Base-by-base conservation (phyloP, 2,797 vertebrate species). In the Manis javanica region DNA sequence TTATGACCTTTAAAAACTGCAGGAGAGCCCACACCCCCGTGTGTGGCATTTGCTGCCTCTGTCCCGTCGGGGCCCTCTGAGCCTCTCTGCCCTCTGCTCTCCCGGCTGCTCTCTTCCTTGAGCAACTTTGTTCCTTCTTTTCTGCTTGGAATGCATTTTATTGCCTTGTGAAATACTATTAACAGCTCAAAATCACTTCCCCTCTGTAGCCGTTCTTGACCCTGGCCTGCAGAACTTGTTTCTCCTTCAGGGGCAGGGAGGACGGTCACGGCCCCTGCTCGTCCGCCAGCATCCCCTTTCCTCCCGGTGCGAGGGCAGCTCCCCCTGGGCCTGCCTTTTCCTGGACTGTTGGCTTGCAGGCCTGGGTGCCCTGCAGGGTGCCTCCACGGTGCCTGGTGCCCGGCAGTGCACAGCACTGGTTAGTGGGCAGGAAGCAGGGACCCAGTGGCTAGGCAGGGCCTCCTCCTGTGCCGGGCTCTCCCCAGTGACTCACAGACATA, bases 131-230 rank as follows among this genome's bases (percentile, higher is more conserved):
- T 14, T 31, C 23, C 55, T 68, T 68, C 63, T n/a, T 64, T 90
- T 68, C 66, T n/a, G 14, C 24, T 34, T 5, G 26, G 75, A 87
- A 59, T 12, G 59, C 29, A 53, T 57, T 89, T 91, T 88, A 37
- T 93, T 42, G 7, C 53, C 64, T 87, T 66, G 75, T n/a, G 21
- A 95, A 95, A 87, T 91, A 55, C 59, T 79, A 68, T 72, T 77
- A 72, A 87, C 61, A n/a, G 64, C 71, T 96, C 68, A 34, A 16
- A 66, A 75, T 72, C 39, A 2, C 87, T 63, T 92, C 23, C 0
- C 16, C 59, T 87, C 66, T 6, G 26, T 66, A 29, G 81, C 24
- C 21, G 69, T 46, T 74, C 72, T 0, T 0, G 2, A 29, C 64
- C 29, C 5, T n/a, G 49, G 49, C 37, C 24, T 68, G 68, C 39